Evolutionary conservation across 2,797 vertebrate species (phyloP), one percentile per base, ranked within the genome.

Genomic region (Setipinna tenuifilis): DNA sequence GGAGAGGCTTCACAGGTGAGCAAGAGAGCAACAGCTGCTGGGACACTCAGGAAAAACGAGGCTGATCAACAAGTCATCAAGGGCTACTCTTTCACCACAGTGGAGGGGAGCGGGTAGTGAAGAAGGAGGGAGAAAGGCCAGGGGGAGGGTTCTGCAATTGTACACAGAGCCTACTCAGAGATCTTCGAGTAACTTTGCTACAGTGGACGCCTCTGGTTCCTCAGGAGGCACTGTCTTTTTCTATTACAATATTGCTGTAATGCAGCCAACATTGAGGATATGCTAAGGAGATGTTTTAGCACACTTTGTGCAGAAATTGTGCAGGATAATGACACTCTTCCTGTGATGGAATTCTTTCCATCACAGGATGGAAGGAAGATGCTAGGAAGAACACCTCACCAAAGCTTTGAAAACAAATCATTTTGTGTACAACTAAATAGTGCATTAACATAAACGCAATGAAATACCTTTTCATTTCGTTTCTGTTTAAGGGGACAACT

Each of bases 11-110:
- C 0, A 16, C 25, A 31, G 25, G 16, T 17, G 28, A 71, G 65
- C 35, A 5, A 14, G 28, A 71, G 31, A 71, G 25, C 65, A 31
- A 35, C 65, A 16, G 65, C 14, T 71, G 28, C 65, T 31, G 28
- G 11, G 12, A 12, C 65, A 71, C 65, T 68, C 65, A 35, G 65
- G 65, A 31, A 14, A 71, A 25, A 71, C 16, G 28, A 31, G 65
- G 11, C 65, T 71, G 65, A 71, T 71, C 31, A 71, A 35, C 65
- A 71, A 71, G 65, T 71, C 28, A 71, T 71, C 65, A 35, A 71
- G 65, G 50, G 50, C 12, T 71, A 71, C 65, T 71, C 65, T 28
- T 17, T 25, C 6, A 23, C 3, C 23, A 2, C 65, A 71, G 28
- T 6, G 28, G 25, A 35, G 65, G 25, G 62, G 62, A 3, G 19